Evolutionary conservation across 2,797 vertebrate species (phyloP).

Genomic region (Liasis olivaceus): DNA sequence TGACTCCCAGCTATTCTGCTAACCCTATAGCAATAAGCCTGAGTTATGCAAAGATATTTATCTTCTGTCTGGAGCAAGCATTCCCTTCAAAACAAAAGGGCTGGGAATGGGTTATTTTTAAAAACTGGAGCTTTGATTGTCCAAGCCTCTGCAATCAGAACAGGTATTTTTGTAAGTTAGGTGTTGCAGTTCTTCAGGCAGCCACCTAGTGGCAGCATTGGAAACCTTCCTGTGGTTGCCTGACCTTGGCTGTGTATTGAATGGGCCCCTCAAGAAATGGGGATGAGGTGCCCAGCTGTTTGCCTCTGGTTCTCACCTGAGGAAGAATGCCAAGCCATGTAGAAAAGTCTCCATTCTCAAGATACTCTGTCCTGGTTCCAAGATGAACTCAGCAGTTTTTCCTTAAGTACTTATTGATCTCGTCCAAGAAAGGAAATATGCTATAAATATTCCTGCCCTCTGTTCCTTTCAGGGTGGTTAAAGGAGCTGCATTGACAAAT

Average conservation of each 20-base stretch:
- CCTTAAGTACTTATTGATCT: slow-evolving; percentile 17
- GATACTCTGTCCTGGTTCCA: neutral
- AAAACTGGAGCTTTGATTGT: neutral
- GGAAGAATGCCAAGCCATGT: neutral
- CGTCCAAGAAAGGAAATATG: neutral
- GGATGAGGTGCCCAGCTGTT: no score
- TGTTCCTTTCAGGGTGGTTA: neutral
- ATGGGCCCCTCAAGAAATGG: neutral
- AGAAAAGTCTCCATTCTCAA: neutral
- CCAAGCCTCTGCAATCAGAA: no score
- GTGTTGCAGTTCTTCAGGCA: neutral
- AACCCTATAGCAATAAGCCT: neutral
- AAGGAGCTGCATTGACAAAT: neutral
- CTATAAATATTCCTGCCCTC: slow-evolving; percentile 9
- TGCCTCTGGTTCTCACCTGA: no score
- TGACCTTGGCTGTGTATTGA: no score
- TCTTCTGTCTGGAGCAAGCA: neutral
- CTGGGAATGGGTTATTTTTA: no score
- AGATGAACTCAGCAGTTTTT: neutral
- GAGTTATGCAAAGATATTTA: neutral
- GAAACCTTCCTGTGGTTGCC: neutral
- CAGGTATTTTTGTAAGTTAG: neutral
- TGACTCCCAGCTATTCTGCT: neutral
- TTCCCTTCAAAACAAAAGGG: neutral
- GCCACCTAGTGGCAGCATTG: neutral